Conservation (phyloP, 2,113 vertebrate species). For the Pseudopodoces humilis region DNA sequence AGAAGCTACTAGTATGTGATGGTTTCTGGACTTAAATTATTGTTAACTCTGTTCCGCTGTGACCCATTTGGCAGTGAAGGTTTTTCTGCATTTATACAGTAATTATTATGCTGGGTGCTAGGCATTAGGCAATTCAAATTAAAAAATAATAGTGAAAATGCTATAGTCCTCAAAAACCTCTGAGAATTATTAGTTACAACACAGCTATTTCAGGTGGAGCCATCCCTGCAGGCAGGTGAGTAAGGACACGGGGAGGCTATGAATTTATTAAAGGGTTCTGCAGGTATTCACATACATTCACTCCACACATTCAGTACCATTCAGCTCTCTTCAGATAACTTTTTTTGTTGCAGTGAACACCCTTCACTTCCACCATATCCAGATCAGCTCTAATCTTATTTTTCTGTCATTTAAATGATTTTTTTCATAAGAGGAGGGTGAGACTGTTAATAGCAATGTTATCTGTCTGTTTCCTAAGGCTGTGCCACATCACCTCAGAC, state of each 20-base stretch:
- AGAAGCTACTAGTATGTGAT: not conserved
- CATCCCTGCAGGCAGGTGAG: not conserved
- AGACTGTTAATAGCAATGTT: not conserved
- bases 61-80: not conserved
- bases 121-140: not conserved
- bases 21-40: not conserved
- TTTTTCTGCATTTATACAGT: not conserved
- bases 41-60: not conserved
- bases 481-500: not conserved
- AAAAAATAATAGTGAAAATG: not conserved
- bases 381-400: not conserved
- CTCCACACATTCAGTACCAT: too few species aligned
- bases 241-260: accelerated
- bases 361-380: not conserved
- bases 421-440: not conserved
- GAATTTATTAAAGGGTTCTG: not conserved
- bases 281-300: not conserved
- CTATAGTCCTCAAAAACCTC: not conserved
- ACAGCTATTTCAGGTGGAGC: not conserved
- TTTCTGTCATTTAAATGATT: not conserved
- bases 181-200: not conserved
- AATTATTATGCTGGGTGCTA: not conserved
- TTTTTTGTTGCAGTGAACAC: not conserved
- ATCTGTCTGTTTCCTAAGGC: not conserved
- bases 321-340: not conserved